Base-by-base conservation (phyloP, 2,888 invertebrate genomes). In the Scaeva pyrastri region DNA sequence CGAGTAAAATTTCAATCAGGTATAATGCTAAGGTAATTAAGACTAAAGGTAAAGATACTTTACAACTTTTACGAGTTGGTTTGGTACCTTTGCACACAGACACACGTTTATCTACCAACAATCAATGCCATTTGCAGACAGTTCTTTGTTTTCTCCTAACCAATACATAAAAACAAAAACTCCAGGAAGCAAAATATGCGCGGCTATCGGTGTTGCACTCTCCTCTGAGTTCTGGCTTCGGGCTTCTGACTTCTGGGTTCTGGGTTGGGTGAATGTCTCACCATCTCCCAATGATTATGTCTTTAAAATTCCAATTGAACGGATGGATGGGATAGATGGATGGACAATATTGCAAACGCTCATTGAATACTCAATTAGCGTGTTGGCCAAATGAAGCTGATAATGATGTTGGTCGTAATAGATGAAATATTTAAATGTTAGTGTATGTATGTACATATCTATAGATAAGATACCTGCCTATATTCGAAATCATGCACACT, bases 251-350 rank as follows among this genome's bases (percentile, higher is more conserved):
- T 55, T 23, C 55, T n/a, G 16, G n/a, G 16, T 56, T 56, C 56
- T 60, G 85, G 85, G 85, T 86, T 82, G 81, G 85, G 85, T 76
- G 68, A 85, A 66, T 81, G 81, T 41, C 82, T 82, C 70, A 56
- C 81, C 85, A 85, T 85, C 85, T 76, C 76, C 8, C 76, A 73
- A 74, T 86, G 85, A 86, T 86, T 86, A 86, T 77, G 85, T 86
- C 85, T 86, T 86, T 86, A 68, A 86, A 76, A 86, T 86, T 81
- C 82, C 81, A 77, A 81, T 81, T 81, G 81, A 86, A 86, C 82
- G 81, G 85, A 86, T 86, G 82, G 77, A 81, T 81, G 85, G 85
- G 76, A 81, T 85, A 85, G 85, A 85, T 85, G 85, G 81, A 82
- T 86, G 85, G 85, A 82, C 81, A 86, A 81, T 86, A 86, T 82